Evolutionary conservation across 2,888 invertebrate species (phyloP).

Genomic region (Eucriotettix oculatus): DNA sequence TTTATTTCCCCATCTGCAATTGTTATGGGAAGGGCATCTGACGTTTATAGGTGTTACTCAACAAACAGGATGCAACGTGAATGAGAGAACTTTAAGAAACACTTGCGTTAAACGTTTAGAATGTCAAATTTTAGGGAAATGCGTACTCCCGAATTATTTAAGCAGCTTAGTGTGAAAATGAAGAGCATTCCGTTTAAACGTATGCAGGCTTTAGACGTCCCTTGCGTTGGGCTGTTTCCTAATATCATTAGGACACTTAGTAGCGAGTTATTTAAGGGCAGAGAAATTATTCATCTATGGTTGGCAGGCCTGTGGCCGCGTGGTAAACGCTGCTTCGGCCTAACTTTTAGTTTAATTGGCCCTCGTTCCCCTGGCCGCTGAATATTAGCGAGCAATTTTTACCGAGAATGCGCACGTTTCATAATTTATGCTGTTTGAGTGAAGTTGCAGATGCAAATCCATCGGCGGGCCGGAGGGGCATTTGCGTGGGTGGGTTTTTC

Average conservation of each 20-base stretch:
- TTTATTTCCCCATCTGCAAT: too few species aligned
- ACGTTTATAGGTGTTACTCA: too few species aligned
- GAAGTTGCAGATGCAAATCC: neutral
- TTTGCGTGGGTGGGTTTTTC: neutral
- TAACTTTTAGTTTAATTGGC: neutral
- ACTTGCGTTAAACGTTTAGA: too few species aligned
- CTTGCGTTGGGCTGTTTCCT: neutral
- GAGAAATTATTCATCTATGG: neutral
- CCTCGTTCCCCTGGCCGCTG: neutral
- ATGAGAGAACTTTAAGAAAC: too few species aligned
- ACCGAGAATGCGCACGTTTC: neutral
- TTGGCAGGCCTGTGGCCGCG: neutral
- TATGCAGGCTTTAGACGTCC: too few species aligned
- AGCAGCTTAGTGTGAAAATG: too few species aligned
- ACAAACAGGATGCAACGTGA: too few species aligned
- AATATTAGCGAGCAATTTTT: neutral
- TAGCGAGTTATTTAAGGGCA: neutral
- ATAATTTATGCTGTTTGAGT: neutral
- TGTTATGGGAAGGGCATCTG: too few species aligned
- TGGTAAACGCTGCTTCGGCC: neutral
- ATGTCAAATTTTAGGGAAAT: too few species aligned
- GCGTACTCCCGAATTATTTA: too few species aligned
- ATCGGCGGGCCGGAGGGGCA: neutral
- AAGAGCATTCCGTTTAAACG: too few species aligned
- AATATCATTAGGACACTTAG: neutral